Conservation (phyloP, 2,113 vertebrate species). For the Pelecanus crispus region DNA sequence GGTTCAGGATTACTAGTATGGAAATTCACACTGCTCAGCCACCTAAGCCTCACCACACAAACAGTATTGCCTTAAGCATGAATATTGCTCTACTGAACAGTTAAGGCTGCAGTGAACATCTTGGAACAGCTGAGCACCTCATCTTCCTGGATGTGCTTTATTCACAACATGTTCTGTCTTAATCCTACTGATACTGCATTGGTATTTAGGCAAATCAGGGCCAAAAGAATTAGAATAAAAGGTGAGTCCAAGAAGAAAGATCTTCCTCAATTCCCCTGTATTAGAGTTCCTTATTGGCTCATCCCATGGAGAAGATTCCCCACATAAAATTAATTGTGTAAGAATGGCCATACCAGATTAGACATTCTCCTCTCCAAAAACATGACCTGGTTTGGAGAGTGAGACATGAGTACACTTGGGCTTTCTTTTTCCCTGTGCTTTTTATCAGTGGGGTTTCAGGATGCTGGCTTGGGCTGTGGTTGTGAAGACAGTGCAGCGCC, state of each 20-base stretch:
- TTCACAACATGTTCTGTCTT: neutral
- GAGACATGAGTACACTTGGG: neutral
- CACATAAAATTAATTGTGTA: neutral
- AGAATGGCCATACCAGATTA: neutral
- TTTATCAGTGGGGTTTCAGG: neutral
- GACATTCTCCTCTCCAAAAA: neutral
- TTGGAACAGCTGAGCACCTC: neutral
- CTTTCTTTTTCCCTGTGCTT: neutral
- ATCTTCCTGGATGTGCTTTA: neutral
- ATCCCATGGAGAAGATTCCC: neutral
- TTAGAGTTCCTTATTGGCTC: neutral
- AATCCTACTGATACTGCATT: neutral
- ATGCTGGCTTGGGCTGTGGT: neutral
- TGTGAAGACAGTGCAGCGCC: neutral
- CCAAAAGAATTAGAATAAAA: neutral
- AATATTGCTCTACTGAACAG: neutral
- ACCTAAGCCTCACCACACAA: neutral
- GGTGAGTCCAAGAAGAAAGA: neutral
- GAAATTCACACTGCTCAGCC: neutral
- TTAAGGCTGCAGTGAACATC: neutral
- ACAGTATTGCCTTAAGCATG: neutral
- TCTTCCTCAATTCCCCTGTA: neutral
- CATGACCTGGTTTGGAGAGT: neutral
- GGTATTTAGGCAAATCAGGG: neutral
- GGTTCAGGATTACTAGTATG: neutral